Evolutionary conservation across 2,113 vertebrate species (phyloP).

Genomic region (pig (Sus scrofa)): DNA sequence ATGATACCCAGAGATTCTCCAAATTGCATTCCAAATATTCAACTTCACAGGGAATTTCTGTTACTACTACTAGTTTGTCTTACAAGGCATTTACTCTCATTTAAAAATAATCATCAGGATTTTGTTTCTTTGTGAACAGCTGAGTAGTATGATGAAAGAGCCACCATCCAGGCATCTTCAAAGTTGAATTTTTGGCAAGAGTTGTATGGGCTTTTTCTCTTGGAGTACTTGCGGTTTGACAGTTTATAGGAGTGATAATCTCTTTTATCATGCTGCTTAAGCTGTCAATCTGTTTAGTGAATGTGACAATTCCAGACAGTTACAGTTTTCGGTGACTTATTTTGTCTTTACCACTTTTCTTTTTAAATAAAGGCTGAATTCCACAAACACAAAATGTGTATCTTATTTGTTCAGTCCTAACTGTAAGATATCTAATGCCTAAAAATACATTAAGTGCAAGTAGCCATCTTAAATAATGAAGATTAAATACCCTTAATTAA

Average conservation of each 20-base stretch:
- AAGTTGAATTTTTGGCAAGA: constrained; percentile 67
- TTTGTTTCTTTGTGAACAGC: constrained; percentile 65
- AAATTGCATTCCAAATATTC: not conserved
- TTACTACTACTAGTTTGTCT: constrained; percentile 8
- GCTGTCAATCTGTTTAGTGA: constrained; percentile 38
- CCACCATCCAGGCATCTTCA: not conserved
- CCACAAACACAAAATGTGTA: constrained; percentile 37
- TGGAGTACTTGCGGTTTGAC: constrained; percentile 68
- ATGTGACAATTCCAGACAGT: constrained; percentile 51
- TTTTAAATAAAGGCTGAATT: constrained; percentile 61
- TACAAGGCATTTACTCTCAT: not conserved
- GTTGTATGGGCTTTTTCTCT: not conserved
- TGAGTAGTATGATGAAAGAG: constrained; percentile 26
- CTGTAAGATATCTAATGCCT: constrained; percentile 7
- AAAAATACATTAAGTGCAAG: constrained; percentile 25
- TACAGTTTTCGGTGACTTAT: constrained; percentile 35
- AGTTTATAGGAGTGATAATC: constrained; percentile 65
- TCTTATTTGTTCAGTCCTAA: constrained; percentile 51
- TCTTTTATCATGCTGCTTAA: constrained; percentile 50
- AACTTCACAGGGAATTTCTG: constrained; percentile 37
- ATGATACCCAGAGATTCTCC: not conserved
- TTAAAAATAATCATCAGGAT: constrained; percentile 63
- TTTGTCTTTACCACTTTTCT: constrained; percentile 58
- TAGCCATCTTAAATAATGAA: constrained; percentile 35
- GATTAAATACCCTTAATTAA: constrained; percentile 49